Percentiles rank a stretch among this genome's conserved stretches.
Conservation (phyloP, 2,113 vertebrate species). For the Microtus pennsylvanicus region DNA sequence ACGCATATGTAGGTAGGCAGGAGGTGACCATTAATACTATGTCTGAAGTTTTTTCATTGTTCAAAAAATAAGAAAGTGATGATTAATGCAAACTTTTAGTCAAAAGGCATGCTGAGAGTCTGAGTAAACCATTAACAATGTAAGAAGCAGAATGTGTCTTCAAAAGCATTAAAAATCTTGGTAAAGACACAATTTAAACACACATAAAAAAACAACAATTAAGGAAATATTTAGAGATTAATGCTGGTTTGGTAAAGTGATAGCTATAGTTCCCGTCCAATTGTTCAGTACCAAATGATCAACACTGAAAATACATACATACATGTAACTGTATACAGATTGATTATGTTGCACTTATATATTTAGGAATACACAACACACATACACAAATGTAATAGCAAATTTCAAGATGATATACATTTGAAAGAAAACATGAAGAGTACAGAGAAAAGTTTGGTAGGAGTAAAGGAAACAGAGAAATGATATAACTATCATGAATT, state of each 20-base stretch:
- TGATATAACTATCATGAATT: neutral
- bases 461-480: neutral
- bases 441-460: neutral
- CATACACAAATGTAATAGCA: neutral
- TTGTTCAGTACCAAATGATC: neutral
- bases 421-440: neutral
- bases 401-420: neutral
- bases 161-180: neutral
- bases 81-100: slow-evolving; percentile 50
- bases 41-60: slow-evolving; percentile 48
- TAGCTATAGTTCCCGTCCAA: neutral
- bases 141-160: slow-evolving; percentile 41
- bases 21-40: neutral
- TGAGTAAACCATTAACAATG: slow-evolving; percentile 36
- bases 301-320: neutral
- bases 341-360: neutral
- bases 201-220: neutral
- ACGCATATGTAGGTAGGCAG: slow-evolving; percentile 5
- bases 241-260: neutral
- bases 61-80: slow-evolving; percentile 39
- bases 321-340: neutral
- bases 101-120: slow-evolving; percentile 42
- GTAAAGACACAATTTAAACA: neutral
- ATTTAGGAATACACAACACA: neutral
- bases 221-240: neutral